These are phyloP conservation scores for Oreotrochilus melanogaster DNA, from an alignment of 2,113 vertebrate species.

Conservation along the genomic window DNA sequence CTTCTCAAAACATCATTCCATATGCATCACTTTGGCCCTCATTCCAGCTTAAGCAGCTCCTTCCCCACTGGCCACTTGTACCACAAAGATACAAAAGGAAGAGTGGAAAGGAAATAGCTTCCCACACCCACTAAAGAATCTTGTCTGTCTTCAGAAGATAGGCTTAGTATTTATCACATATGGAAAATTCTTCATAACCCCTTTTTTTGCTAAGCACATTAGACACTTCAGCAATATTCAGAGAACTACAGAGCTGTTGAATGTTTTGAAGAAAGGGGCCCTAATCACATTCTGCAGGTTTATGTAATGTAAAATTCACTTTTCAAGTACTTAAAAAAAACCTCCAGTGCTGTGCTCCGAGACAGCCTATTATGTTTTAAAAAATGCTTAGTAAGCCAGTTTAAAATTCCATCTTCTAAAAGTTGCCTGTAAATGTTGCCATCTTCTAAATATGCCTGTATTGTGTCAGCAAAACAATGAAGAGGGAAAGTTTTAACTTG, in stretches of 20 bases:
- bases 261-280: not conserved
- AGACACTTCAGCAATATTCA: not conserved
- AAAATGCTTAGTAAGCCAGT: not conserved
- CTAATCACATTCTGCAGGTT: not conserved
- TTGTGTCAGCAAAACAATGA: slow-evolving; percentile 7
- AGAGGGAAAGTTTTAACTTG: not conserved
- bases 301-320: not conserved
- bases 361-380: not conserved
- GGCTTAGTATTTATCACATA: not conserved
- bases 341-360: not conserved
- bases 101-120: not conserved
- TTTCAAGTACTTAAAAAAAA: not conserved
- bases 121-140: not conserved
- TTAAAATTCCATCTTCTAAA: not conserved
- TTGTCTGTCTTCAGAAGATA: not conserved
- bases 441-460: not conserved
- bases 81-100: not conserved
- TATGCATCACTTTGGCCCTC: not conserved
- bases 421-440: too few relatives aligned
- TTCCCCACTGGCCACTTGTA: not conserved
- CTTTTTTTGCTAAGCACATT: not conserved
- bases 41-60: not conserved
- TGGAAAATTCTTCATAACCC: not conserved
- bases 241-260: not conserved
- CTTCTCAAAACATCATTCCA: not conserved